Conservation (phyloP, 2,888 invertebrate species). For the Pristionchus exspectatus region DNA sequence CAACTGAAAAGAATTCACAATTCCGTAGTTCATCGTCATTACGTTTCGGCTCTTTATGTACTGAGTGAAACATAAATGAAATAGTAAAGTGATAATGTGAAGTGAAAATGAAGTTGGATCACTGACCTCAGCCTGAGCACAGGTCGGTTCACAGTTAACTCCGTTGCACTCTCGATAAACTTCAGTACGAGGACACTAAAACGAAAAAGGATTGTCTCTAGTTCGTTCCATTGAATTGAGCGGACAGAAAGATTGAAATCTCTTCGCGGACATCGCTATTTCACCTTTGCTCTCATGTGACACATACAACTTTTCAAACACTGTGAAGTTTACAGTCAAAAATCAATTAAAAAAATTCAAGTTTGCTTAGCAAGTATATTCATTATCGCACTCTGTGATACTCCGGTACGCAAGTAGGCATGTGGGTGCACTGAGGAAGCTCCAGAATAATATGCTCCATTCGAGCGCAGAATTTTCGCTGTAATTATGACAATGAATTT, state of each 20-base stretch:
- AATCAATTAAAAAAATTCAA: too few relatives aligned
- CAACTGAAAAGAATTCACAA: not conserved
- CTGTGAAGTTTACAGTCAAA: not conserved
- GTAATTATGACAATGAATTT: not conserved
- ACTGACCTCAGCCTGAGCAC: not conserved
- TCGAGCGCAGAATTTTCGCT: conserved; percentile 22
- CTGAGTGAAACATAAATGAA: not conserved
- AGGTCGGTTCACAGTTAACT: not conserved
- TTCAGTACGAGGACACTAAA: not conserved
- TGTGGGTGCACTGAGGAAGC: not conserved
- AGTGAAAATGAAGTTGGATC: not conserved
- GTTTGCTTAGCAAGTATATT: too few relatives aligned
- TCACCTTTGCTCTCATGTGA: too few relatives aligned
- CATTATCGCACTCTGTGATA: not conserved
- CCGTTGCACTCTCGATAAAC: conserved; percentile 32
- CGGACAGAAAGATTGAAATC: not conserved
- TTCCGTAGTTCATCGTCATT: too few relatives aligned
- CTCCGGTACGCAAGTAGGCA: not conserved
- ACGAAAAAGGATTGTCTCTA: not conserved
- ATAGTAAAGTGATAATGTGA: too few relatives aligned
- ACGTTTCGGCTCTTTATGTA: not conserved
- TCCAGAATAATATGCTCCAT: not conserved
- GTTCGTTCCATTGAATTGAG: not conserved
- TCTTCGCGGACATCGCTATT: too few relatives aligned
- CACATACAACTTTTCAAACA: not conserved